A percentile compares a stretch with the other conserved stretches of the same genome.
Conservation (phyloP, 1,140 invertebrate genomes). For the Cotesia vestalis region DNA sequence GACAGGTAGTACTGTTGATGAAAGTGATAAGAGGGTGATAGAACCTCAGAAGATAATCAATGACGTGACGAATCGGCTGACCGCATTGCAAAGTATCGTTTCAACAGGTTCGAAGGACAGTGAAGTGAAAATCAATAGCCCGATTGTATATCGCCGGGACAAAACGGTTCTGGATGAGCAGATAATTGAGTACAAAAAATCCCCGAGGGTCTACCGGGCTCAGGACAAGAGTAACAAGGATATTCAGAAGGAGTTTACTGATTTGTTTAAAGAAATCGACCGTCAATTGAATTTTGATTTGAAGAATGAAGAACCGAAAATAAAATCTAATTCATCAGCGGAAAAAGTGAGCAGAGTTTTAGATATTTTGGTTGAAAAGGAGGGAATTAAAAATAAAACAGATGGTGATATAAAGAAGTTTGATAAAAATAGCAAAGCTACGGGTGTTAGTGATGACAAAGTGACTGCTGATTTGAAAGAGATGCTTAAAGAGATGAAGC, state of each 20-base stretch:
- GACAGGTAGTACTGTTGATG: conserved; percentile 13
- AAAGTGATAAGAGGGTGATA: background rate
- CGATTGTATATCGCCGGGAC: background rate
- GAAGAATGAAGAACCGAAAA: conserved; percentile 17
- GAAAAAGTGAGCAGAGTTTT: conserved; percentile 52
- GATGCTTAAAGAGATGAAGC: conserved; percentile 74
- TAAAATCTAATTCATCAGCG: conserved; percentile 37
- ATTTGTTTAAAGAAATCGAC: conserved; percentile 60
- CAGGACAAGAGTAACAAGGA: conserved; percentile 21
- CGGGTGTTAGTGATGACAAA: conserved; percentile 58
- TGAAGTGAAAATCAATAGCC: background rate
- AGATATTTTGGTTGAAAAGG: conserved; percentile 48
- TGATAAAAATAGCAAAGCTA: conserved; percentile 10
- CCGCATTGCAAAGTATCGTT: conserved; percentile 23
- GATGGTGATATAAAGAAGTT: conserved; percentile 13
- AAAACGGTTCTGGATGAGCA: background rate
- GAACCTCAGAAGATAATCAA: conserved; percentile 25
- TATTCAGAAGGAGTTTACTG: conserved; percentile 53
- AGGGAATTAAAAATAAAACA: conserved; percentile 39
- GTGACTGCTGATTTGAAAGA: conserved; percentile 67
- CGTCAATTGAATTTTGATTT: conserved; percentile 47
- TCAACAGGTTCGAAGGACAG: background rate
- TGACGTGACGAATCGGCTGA: conserved; percentile 32
- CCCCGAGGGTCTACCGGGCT: conserved; percentile 22
- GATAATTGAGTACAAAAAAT: conserved; percentile 13